phyloP scores from a whole-genome alignment of 2,113 vertebrate genomes.

The Hydropotes inermis region DNA sequence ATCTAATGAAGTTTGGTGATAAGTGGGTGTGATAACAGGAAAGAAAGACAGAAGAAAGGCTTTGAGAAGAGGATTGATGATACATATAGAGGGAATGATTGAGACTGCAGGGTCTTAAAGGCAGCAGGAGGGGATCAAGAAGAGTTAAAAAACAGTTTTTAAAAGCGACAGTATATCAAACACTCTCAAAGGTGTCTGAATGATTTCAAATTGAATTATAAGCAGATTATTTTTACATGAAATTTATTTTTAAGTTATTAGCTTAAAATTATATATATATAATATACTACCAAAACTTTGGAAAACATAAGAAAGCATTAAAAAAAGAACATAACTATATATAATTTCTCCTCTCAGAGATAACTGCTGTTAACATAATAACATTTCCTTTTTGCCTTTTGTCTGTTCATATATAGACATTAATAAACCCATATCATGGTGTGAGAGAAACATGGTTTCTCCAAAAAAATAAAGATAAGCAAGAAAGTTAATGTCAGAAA shows the following conservation, averaged over 20 bases:
- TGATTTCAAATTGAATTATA: neutral
- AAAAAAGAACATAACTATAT: neutral
- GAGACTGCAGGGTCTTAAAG: neutral
- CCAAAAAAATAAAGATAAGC: neutral
- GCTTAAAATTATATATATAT: neutral
- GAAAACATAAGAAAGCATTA: neutral
- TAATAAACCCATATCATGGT: neutral
- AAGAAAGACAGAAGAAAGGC: neutral
- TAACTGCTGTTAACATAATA: neutral
- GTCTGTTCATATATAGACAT: neutral
- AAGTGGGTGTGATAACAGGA: rapidly evolving
- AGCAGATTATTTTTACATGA: neutral
- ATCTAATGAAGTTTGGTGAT: neutral
- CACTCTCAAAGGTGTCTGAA: neutral
- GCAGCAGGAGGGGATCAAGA: neutral
- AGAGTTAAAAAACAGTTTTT: neutral
- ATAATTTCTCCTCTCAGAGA: neutral
- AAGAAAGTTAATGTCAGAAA: neutral
- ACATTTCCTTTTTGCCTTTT: neutral
- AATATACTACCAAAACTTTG: neutral
- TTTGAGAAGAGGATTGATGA: neutral
- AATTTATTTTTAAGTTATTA: neutral
- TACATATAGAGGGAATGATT: neutral
- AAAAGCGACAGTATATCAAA: neutral
- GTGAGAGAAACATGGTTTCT: neutral